A percentile compares a stretch with the other conserved stretches of the same genome.
These are phyloP conservation scores for Saccostrea cuccullata DNA, from an alignment of 1,140 invertebrate species.

Conservation along the genomic window DNA sequence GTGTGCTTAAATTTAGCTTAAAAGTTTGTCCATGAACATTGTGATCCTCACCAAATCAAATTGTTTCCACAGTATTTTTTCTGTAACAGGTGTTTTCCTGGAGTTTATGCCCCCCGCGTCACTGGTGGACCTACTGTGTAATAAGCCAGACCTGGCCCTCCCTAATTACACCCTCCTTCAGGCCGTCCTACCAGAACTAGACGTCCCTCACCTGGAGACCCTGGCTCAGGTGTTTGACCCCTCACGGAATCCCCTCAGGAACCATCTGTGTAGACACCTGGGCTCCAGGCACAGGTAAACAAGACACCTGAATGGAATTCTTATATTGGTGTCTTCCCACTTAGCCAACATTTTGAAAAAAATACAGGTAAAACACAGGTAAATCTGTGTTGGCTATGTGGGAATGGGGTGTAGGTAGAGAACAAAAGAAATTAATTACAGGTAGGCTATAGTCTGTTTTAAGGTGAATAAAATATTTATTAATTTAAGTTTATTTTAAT, in stretches of 20 bases:
- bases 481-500: no score
- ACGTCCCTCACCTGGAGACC: conserved; percentile 61
- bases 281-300: conserved; percentile 7
- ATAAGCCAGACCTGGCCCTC: conserved; percentile 70
- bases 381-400: no score
- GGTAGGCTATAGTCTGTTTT: no score
- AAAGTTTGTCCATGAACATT: no score
- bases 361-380: no score
- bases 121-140: conserved; percentile 70
- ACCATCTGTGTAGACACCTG: conserved; percentile 57
- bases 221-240: conserved; percentile 75
- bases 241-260: conserved; percentile 67
- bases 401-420: no score
- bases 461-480: no score
- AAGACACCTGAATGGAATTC: not conserved
- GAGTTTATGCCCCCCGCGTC: conserved; percentile 61
- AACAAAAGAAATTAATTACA: no score
- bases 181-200: conserved; percentile 62
- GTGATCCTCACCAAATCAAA: no score
- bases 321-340: no score
- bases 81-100: conserved; percentile 64
- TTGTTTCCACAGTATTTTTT: not conserved
- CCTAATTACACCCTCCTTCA: conserved; percentile 66
- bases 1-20: no score
- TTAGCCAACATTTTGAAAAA: no score